phyloP scores from a whole-genome alignment of 2,888 invertebrate genomes.

The Charanyca ferruginea region DNA sequence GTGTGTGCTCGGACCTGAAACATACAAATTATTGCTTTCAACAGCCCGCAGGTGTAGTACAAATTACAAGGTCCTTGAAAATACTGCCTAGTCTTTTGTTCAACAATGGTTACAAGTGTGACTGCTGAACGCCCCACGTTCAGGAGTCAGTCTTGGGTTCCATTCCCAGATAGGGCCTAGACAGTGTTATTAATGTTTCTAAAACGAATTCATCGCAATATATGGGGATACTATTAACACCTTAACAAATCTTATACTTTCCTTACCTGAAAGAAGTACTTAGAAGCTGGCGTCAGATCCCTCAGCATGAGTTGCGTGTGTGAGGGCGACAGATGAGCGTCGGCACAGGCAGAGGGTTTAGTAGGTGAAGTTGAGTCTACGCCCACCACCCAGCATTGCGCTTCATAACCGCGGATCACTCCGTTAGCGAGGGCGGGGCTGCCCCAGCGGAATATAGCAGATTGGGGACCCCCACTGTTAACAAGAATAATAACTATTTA shows the following conservation, averaged over 20 bases:
- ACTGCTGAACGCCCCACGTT: background rate
- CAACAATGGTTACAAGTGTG: background rate
- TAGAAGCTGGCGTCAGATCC: constrained; percentile 91
- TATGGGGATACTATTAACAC: no score
- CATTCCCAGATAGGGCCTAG: no score
- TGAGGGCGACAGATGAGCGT: constrained; percentile 85
- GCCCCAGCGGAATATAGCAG: constrained; percentile 95
- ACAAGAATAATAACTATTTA: constrained; percentile 1
- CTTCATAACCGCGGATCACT: constrained; percentile 93
- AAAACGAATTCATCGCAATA: no score
- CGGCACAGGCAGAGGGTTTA: constrained; percentile 90
- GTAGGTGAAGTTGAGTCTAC: constrained; percentile 64
- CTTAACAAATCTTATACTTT: background rate
- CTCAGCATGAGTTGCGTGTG: constrained; percentile 91
- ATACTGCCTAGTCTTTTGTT: background rate
- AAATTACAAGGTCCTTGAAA: background rate
- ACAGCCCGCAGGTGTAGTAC: background rate
- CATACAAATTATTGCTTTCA: background rate
- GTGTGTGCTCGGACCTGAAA: constrained; percentile 95
- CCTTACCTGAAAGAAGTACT: constrained; percentile 93
- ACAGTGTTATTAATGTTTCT: no score
- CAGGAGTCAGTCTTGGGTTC: background rate
- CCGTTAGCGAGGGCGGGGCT: constrained; percentile 94
- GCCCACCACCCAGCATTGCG: constrained; percentile 92
- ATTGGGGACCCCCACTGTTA: constrained; percentile 82